Conservation (phyloP, 2,797 vertebrate genomes). For the Characodon lateralis region DNA sequence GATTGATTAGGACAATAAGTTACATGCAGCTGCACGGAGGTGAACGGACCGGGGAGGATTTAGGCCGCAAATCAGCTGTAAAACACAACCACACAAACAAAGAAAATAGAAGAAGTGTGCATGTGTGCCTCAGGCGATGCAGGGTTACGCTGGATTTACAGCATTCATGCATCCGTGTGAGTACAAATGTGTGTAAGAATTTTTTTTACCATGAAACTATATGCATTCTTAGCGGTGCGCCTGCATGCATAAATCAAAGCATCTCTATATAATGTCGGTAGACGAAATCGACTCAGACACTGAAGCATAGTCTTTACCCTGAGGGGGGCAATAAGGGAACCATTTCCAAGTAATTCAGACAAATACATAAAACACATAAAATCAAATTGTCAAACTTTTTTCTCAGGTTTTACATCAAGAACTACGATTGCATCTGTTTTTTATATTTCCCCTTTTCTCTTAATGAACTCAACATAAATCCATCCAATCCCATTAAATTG, state of each 20-base stretch:
- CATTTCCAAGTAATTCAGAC: conserved; percentile 21
- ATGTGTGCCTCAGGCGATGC: conserved; percentile 14
- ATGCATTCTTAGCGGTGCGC: neutral
- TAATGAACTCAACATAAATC: conserved; percentile 41
- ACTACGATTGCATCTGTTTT: neutral
- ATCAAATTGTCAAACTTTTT: neutral
- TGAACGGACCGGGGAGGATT: conserved; percentile 40
- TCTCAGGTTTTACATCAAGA: neutral
- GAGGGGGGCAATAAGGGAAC: conserved; percentile 55
- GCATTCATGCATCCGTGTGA: conserved; percentile 14
- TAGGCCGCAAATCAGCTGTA: conserved; percentile 55
- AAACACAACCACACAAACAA: conserved; percentile 45
- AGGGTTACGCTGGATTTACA: conserved; percentile 34
- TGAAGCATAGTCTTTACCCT: conserved; percentile 51
- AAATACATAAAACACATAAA: conserved; percentile 8
- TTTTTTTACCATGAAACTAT: conserved; percentile 8
- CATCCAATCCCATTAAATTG: neutral
- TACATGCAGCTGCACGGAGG: conserved; percentile 53
- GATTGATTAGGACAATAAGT: conserved; percentile 70
- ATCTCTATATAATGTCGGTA: conserved; percentile 20
- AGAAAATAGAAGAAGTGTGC: conserved; percentile 5
- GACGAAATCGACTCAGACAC: conserved; percentile 37
- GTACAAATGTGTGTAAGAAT: conserved; percentile 12
- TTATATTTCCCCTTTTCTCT: conserved; percentile 5
- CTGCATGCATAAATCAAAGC: conserved; percentile 31